Conservation (phyloP, 92 coral and sea anemone genomes). For the Galaxea fascicularis region DNA sequence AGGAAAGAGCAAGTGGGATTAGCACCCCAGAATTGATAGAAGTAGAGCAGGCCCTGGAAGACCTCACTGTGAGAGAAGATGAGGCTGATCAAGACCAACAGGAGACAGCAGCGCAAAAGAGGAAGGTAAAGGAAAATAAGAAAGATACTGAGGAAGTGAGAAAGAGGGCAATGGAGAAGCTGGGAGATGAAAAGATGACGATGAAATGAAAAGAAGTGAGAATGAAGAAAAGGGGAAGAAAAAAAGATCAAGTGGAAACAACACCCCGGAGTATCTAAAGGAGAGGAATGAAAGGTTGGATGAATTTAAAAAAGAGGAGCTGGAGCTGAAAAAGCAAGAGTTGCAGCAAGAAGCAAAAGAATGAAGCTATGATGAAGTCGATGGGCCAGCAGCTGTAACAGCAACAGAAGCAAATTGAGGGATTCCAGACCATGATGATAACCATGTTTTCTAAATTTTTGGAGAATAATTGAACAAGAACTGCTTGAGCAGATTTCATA, state of each 20-base stretch:
- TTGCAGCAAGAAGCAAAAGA: constrained; percentile 25
- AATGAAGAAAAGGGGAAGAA: too few relatives aligned
- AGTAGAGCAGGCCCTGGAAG: constrained; percentile 25
- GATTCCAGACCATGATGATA: constrained; percentile 30
- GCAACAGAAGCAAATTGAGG: background rate
- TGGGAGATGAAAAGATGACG: background rate
- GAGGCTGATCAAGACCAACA: constrained; percentile 26
- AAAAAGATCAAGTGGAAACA: too few relatives aligned
- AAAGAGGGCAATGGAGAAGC: constrained; percentile 31
- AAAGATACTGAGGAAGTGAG: constrained; percentile 30
- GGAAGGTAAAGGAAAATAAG: constrained; percentile 31
- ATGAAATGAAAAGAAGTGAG: background rate
- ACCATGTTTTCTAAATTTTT: constrained; percentile 32
- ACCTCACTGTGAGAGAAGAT: constrained; percentile 40
- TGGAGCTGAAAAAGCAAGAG: constrained; percentile 38
- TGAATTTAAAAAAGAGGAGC: constrained; percentile 16
- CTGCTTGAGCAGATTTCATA: constrained; percentile 36
- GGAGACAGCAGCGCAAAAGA: constrained; percentile 33
- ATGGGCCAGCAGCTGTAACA: constrained; percentile 4
- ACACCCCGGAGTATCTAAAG: constrained; percentile 34
- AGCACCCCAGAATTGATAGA: constrained; percentile 20
- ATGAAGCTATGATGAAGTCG: constrained; percentile 11
- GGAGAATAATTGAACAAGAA: constrained; percentile 20
- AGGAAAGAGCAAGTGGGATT: background rate
- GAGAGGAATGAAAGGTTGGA: constrained; percentile 26